Conservation (phyloP, 2,113 vertebrate genomes). For the Gymnarchus niloticus region DNA sequence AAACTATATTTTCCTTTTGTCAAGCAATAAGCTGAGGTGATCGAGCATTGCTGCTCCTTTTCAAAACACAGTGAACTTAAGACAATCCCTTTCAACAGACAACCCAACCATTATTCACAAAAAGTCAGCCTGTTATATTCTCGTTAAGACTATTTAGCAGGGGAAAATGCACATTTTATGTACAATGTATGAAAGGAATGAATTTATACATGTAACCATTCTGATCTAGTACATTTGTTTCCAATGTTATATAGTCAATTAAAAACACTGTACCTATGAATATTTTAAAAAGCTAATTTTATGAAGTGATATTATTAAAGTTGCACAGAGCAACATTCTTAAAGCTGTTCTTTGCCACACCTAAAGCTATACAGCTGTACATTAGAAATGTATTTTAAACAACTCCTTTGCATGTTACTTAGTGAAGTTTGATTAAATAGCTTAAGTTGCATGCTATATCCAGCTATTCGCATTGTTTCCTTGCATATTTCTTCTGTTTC, state of each 20-base stretch:
- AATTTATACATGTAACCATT: neutral
- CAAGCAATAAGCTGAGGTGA: constrained; percentile 18
- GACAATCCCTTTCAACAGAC: neutral
- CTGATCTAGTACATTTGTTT: neutral
- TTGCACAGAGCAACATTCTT: neutral
- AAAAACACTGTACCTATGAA: neutral
- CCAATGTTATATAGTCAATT: neutral
- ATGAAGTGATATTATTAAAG: neutral
- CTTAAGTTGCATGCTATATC: neutral
- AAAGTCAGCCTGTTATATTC: neutral
- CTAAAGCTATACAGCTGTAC: neutral
- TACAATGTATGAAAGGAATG: neutral
- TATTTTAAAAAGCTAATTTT: neutral
- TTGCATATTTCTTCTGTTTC: neutral
- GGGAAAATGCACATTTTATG: neutral
- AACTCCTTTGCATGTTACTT: neutral
- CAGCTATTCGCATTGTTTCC: neutral
- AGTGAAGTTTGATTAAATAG: neutral
- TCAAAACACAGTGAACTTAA: neutral
- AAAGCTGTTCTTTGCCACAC: neutral
- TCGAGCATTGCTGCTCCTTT: constrained; percentile 15
- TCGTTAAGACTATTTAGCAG: neutral
- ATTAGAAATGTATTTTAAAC: neutral
- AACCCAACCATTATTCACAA: neutral
- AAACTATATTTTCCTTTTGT: constrained; percentile 27